Evolutionary conservation across 2,113 vertebrate genomes (phyloP), one percentile per base, ranked within the genome.

Genomic region (Nerophis ophidion): DNA sequence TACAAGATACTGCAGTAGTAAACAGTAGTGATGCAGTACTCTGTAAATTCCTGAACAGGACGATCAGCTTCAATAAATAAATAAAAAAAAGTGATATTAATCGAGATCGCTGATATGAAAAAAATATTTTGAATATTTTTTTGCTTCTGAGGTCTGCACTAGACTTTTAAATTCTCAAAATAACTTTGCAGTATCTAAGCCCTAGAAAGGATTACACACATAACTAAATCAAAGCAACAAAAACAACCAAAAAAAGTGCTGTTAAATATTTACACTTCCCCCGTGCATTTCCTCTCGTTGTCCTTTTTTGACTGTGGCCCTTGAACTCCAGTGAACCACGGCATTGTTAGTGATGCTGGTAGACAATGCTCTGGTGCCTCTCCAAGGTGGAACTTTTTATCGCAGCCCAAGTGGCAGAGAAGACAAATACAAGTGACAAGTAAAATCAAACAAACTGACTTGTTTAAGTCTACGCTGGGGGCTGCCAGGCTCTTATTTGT

Each of bases 361-460:
- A 89, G 88, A 86, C 84, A 87, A 82, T 83, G 72, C 64, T 57
- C 67, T 80, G 80, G 73, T 72, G 74, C 65, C 5, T 53, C 70
- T 84, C 75, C 79, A 80, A 73, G 71, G 68, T 63, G 58, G 82
- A 82, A 82, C 64, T 62, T 74, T 87, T 81, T 58, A 77, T 74
- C 63, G 8, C 74, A 81, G 57, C 66, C 63, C 71, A 72, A 81
- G 73, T 75, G 80, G 72, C 70, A 65, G 61, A 53, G 40, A 72
- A 81, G 51, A 58, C 63, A 74, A 82, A 74, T 60, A 64, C 55
- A 47, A 46, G 72, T 16, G 61, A 82, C 76, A 72, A 75, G 72
- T 62, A 67, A 70, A 69, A 55, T 71, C 76, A 81, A 76, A 75
- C 66, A 69, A 73, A 71, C 26, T 80, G 73, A 73, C 77, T 70